Evolutionary conservation across 2,113 vertebrate species (phyloP), one percentile per base, ranked within the genome.

Genomic region (Plotosus lineatus): DNA sequence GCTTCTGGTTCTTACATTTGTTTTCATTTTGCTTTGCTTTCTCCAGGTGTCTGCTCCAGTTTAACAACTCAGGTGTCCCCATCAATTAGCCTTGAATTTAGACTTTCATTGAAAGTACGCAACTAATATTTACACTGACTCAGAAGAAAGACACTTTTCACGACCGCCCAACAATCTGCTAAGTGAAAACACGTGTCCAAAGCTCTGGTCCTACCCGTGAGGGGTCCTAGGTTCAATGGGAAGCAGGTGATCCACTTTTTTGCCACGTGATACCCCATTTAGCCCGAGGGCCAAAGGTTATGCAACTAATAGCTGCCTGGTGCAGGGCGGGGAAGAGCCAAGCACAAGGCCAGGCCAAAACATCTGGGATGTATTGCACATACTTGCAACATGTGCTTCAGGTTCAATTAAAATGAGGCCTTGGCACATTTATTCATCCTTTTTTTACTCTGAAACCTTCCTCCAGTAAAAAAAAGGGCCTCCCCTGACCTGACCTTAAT

Each of bases 361-460:
- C 95, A 96, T 97, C 96, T 98, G 96, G 95, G 94, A 94, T 80
- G 83, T 93, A 98, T 97, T 97, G 95, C 92, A 93, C 93, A 93
- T 95, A 94, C 95, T 95, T 95, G 95, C 94, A 95, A 95, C 94
- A 95, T 93, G 94, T 95, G 95, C 95, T 97, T 98, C 94, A 94
- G 93, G 94, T 97, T 97, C 95, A 97, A 96, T 96, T 96, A 96
- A 97, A 96, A 95, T 93, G 94, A 97, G 93, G 92, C 92, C 95
- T 95, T 96, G 95, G 95, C 95, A 95, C 94, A 94, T 96, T 96
- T 97, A 96, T 96, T 96, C 95, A 95, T 96, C 92, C 96, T 93
- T 94, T 94, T 91, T 91, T 87, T 89, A 92, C 93, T 10, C 31
- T 74, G 74, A 77, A 82, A 76, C 80, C 82, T 75, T 89, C 84